Base-by-base conservation (phyloP, 1,140 invertebrate species). In the Daktulosphaira vitifoliae region DNA sequence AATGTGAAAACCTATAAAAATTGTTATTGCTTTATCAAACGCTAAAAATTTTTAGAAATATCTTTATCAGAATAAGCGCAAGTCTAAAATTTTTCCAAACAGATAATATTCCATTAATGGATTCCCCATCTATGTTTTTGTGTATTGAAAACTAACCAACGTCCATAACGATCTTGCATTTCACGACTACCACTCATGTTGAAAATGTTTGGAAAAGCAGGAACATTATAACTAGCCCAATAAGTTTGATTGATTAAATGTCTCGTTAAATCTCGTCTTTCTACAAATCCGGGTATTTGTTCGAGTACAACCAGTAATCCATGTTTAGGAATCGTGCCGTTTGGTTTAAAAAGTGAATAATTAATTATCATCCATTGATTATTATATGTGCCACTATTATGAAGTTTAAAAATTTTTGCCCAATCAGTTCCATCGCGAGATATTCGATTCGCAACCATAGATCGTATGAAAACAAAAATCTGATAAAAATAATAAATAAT, bases 401-500 rank as follows among this genome's bases (percentile, higher is more conserved):
- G 83, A 1, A 74, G 71, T 0, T 78, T 77, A 29, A 88, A 75
- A 0, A 78, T 72, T 7, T 76, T 76, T 0, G 82, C 82, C 93
- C 92, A 96, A 5, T 81, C 77, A 23, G 78, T 74, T 5, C 87
- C 85, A 70, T 81, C 80, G 0, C 74, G 77, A 0, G 91, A 83
- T 26, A 97, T 76, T 66, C 88, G 81, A 76, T 94, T 96, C 2
- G 92, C 88, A 9, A 90, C 83, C 79, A 90, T 85, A 16, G 86
- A 81, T 33, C 91, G 80, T 3, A 89, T 82, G 29, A 87, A 87
- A 68, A 91, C 81, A 33, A 89, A 81, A 3, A 94, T 79, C 79
- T 81, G n/a, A 2, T 49, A 26, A 64, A 49, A 33, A 46, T 18
- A 48, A 48, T 8, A 48, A 48, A 6, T 18, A 42, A 42, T 5